Base-by-base conservation (phyloP, 2,797 vertebrate species). In the Parauchenoglanis ngamensis region DNA sequence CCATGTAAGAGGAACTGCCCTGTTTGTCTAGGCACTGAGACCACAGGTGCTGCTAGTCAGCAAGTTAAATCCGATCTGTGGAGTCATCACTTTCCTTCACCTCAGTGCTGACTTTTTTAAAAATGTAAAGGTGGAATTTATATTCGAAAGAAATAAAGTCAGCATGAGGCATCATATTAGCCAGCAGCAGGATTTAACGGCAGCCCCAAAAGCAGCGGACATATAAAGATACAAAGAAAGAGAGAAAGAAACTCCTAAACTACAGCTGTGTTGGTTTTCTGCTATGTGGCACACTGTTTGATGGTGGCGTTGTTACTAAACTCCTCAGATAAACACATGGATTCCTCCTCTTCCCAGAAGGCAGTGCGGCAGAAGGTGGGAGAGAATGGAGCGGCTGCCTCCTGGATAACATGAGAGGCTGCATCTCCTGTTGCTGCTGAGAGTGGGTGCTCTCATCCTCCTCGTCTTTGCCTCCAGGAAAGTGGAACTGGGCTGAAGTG, bases 361-460 rank as follows among this genome's bases (percentile, higher is more conserved):
- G 81, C 0, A 86, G 90, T 46, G 92, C 28, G 25, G 81, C 28
- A 72, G 88, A 72, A 23, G 90, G 87, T 0, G 89, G 54, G 0
- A 93, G 94, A 61, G 94, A 90, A 21, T 94, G 78, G 61, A 92
- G 93, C 0, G 93, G 94, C 7, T 91, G 94, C 87, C 94, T 95
- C 86, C 94, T 89, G 0, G 92, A 91, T 3, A 94, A 94, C 97
- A 98, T 97, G 90, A 99, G 95, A 0, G 97, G 97, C 92, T 97
- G 96, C 89, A 96, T 94, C 94, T 98, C 98, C 88, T 95, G 96
- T 86, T 96, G 96, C 88, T 95, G 95, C 7, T 94, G 89, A 0
- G 94, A 92, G 0, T 95, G 94, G 0, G 93, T 88, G 2, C 93
- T 94, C 89, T 95, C 94, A 86, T 95, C 95, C 92, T 96, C 89